Evolutionary conservation across 2,888 invertebrate species (phyloP), one percentile per base, ranked within the genome.

Genomic region (Rhagophthalmus giganteus): DNA sequence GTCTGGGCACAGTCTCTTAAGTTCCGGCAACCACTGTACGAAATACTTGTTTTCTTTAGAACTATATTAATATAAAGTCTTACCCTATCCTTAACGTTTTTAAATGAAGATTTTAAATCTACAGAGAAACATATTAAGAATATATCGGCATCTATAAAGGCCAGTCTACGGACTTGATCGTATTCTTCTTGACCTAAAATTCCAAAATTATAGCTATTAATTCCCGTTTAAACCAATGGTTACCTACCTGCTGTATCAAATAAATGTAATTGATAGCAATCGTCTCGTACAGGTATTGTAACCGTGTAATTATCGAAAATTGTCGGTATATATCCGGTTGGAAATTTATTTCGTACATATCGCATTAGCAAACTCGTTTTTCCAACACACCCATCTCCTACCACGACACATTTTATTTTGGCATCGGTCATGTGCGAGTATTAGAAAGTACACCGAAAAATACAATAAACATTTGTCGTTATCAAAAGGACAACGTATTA

Each of bases 331-430:
- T 41, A 41, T 14, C 12, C 24, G 1, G n/a, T n/a, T 10, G 20
- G 12, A 32, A 10, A 32, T 12, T 41, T 11, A 27, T 39, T 30
- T 12, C 10, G 10, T 4, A 15, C 8, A 31, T 41, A 41, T 4
- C 41, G 24, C 7, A 41, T 31, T 10, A 41, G 9, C 20, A 41
- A 24, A 7, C 20, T 94, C 37, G 94, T 94, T 81, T 95, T 95
- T 81, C 94, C 95, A 54, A 95, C 94, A 25, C 94, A 94, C 69
- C 94, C 94, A 74, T 95, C 95, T 11, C 95, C 95, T 54, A 95
- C 94, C 59, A 95, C 94, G 61, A 95, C 95, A 81, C 95, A 95
- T 78, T 95, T 95, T 75, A 94, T 93, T 62, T 93, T 24, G 11
- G 20, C 26, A 11, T 26, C 4, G n/a, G 25, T 10, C 37, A 37